Evolutionary conservation across 2,888 invertebrate species (phyloP), one percentile per base, ranked within the genome.

Genomic region (Pristionchus japonicus): DNA sequence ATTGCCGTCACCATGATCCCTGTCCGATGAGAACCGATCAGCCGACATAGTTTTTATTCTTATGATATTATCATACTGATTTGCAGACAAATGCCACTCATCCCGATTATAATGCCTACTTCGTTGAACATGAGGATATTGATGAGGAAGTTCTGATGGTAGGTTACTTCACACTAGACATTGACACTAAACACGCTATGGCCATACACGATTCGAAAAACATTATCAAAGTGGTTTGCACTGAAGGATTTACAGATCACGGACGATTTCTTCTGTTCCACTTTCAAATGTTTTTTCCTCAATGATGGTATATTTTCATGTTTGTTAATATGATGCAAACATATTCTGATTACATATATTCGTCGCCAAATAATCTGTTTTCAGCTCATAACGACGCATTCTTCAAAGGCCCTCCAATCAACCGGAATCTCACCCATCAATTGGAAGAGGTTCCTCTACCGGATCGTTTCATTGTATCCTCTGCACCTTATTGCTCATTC

Each of bases 71-170:
- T n/a, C n/a, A n/a, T n/a, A n/a, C n/a, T 57, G 52, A 57, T n/a
- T 70, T 70, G 13, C 43, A 77, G 77, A 77, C 77, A 9, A 77
- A 77, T 40, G 43, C n/a, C 77, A 77, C 77, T 6, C 37, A 77
- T 77, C 77, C 77, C 1, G 40, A 37, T 9, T 77, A 77, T 40
- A 43, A 43, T 23, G 77, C 40, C 20, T 77, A 77, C 23, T 37
- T 43, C 23, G 43, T 77, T 40, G 23, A 77, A 23, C 40, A 77
- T 40, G 40, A 20, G 23, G 77, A 23, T 4, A 43, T 77, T 4
- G 4, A n/a, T n/a, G n/a, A 37, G 43, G 20, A 77, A 20, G 77
- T 77, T 13, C 40, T 23, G 0, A 77, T 77, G 77, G 77, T 77
- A n/a, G 0, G 0, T 40, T 9, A 3, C 9, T 77, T n/a, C 27